Conservation (phyloP, 2,113 vertebrate genomes). For the Rhinolophus ferrumequinum region DNA sequence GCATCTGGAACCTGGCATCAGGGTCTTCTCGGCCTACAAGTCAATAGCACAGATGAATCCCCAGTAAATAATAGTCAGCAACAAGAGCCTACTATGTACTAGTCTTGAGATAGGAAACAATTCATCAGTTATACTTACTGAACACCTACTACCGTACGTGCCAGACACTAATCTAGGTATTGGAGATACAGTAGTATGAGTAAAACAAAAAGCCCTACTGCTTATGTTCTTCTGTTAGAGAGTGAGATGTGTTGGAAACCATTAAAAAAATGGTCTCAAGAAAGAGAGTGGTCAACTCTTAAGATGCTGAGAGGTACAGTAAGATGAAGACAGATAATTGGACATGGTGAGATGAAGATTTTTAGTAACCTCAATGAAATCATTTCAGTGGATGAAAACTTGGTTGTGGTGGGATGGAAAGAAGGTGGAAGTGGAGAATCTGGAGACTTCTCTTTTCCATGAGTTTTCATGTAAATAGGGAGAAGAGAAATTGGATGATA, state of each 20-base stretch:
- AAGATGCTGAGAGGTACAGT: background rate
- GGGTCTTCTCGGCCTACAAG: background rate
- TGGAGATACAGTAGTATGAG: background rate
- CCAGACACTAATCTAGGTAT: background rate
- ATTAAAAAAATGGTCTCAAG: background rate
- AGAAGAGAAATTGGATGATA: background rate
- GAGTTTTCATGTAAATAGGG: background rate
- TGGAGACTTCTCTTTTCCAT: background rate
- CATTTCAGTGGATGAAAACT: constrained; percentile 3
- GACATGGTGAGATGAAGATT: background rate
- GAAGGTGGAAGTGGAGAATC: constrained; percentile 15
- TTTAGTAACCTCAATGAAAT: background rate
- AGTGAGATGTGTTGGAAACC: background rate
- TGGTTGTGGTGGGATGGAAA: background rate
- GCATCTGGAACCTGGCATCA: background rate
- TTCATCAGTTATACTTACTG: background rate
- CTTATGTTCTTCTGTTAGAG: background rate
- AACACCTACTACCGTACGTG: background rate
- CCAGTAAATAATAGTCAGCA: background rate
- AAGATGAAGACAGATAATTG: background rate
- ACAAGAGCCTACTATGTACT: background rate
- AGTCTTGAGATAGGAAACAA: background rate
- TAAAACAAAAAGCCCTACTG: background rate
- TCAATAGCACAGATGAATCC: background rate
- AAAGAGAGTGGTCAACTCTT: background rate